Conservation (phyloP, 2,888 invertebrate genomes). For the Electrophaes corylata region DNA sequence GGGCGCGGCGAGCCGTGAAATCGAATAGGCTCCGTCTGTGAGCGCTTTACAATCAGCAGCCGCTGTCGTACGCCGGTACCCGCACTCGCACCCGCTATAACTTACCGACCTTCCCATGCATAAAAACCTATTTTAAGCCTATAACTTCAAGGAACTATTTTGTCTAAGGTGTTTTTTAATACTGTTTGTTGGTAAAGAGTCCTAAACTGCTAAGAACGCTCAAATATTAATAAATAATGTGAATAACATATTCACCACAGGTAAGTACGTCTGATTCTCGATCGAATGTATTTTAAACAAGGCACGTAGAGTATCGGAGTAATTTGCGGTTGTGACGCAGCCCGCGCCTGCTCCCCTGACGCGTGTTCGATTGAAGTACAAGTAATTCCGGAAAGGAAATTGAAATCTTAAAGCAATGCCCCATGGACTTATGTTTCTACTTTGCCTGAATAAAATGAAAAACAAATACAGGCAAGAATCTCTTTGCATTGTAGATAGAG, state of each 20-base stretch:
- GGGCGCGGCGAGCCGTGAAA: slow-evolving; percentile 82
- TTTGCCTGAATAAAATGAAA: slow-evolving; percentile 68
- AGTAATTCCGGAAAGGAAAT: slow-evolving; percentile 84
- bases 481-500: slow-evolving; percentile 37
- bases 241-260: slow-evolving; percentile 62
- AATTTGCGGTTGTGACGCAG: slow-evolving; percentile 76
- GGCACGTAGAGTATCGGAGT: slow-evolving; percentile 73
- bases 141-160: slow-evolving; percentile 27
- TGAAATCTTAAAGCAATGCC: slow-evolving; percentile 83
- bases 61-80: slow-evolving; percentile 72
- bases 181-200: background rate
- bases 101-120: slow-evolving; percentile 72
- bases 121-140: slow-evolving; percentile 64
- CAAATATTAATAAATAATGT: slow-evolving; percentile 55
- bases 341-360: slow-evolving; percentile 64
- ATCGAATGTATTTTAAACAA: slow-evolving; percentile 79
- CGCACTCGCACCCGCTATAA: slow-evolving; percentile 61
- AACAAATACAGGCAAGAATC: slow-evolving; percentile 56
- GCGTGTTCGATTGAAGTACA: slow-evolving; percentile 83
- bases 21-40: slow-evolving; percentile 84
- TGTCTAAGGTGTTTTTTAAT: slow-evolving; percentile 5
- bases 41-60: slow-evolving; percentile 83
- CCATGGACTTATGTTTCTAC: slow-evolving; percentile 75
- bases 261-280: slow-evolving; percentile 55
- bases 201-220: slow-evolving; percentile 4